Percentiles rank a stretch among this genome's conserved stretches.
These are phyloP conservation scores for Actinia equina DNA, from an alignment of 64 coral and sea anemone genomes.

Conservation along the genomic window DNA sequence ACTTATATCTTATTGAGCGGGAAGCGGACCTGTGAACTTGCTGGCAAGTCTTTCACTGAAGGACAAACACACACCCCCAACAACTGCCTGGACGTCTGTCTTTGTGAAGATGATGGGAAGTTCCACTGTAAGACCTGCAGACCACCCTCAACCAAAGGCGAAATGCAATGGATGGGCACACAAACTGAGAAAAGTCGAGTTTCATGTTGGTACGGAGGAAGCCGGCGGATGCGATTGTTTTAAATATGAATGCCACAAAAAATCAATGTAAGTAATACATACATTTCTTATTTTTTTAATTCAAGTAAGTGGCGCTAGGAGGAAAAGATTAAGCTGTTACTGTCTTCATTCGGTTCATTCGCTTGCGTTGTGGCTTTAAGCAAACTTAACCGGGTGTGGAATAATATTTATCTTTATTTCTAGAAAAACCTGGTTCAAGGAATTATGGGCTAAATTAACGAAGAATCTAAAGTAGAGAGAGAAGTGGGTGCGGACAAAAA, in stretches of 20 bases:
- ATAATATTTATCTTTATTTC: neutral
- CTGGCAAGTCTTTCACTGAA: neutral
- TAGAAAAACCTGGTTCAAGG: neutral
- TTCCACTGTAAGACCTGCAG: neutral
- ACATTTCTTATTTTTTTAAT: neutral
- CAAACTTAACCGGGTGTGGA: too few species aligned
- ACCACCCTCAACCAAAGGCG: neutral
- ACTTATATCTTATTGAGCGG: neutral
- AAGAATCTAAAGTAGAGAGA: neutral
- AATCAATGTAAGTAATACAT: neutral
- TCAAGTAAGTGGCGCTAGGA: neutral
- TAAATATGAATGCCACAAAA: conserved; percentile 23
- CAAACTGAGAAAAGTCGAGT: neutral
- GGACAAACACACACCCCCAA: neutral
- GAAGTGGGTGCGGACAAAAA: neutral
- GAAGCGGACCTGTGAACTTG: neutral
- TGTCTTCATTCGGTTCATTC: too few species aligned
- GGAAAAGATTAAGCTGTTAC: neutral
- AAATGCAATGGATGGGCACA: conserved; percentile 21
- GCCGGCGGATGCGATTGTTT: neutral
- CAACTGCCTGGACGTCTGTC: neutral
- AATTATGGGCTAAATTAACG: neutral
- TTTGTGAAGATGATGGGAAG: conserved; percentile 6
- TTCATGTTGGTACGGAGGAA: neutral
- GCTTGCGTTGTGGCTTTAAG: too few species aligned